phyloP scores from a whole-genome alignment of 2,797 vertebrate species.

The Neosalanx taihuensis region DNA sequence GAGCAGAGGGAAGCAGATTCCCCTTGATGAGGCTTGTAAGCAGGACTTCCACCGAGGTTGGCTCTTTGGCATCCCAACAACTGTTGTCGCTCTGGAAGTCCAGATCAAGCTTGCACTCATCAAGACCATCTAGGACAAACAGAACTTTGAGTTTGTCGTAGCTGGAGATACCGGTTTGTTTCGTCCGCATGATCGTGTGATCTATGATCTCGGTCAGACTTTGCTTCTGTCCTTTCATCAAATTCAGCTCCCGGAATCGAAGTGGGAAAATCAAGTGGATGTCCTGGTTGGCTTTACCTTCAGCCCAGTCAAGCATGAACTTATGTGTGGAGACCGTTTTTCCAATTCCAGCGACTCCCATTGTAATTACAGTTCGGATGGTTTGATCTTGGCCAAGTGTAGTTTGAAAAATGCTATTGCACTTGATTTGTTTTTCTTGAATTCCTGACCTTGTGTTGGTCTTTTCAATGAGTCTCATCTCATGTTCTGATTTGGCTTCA shows the following conservation, averaged over 20 bases:
- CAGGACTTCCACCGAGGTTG: neutral
- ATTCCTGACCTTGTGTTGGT: neutral
- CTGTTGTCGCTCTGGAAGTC: neutral
- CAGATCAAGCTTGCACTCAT: neutral
- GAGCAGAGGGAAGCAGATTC: neutral
- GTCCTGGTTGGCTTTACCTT: neutral
- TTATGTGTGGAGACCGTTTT: no score
- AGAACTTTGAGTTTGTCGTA: neutral
- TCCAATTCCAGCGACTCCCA: no score
- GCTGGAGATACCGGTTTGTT: neutral
- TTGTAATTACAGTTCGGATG: neutral
- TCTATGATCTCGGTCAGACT: neutral
- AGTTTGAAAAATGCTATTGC: neutral
- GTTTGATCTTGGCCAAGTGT: neutral
- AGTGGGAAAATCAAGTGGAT: neutral
- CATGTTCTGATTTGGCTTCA: no score
- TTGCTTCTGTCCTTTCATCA: neutral
- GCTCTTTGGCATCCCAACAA: neutral
- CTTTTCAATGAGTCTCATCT: no score
- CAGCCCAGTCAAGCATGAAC: neutral
- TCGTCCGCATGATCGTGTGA: neutral
- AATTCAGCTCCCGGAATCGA: constrained; percentile 1
- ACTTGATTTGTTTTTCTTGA: no score
- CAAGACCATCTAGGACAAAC: constrained; percentile 1
- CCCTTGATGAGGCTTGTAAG: constrained; percentile 3